Percentiles rank a stretch among this genome's conserved stretches.
Conservation (phyloP, 2,888 invertebrate genomes). For the Geotrupes spiniger region DNA sequence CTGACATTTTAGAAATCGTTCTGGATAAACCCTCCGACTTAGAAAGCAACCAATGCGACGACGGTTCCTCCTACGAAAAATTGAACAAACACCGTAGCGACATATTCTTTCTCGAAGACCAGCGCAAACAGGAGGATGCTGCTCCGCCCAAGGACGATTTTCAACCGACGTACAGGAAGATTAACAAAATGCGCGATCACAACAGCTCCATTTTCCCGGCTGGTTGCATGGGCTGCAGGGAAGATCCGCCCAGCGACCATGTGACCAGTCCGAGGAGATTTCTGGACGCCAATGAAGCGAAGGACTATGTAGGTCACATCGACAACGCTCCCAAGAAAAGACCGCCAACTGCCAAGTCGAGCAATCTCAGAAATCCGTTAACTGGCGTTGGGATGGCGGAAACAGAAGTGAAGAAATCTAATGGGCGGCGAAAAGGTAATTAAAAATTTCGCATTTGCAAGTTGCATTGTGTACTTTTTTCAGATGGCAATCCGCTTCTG, state of each 20-base stretch:
- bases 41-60: too few relatives aligned
- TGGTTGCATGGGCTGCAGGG: conserved; percentile 37
- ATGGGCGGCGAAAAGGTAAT: conserved; percentile 24
- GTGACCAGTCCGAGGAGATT: conserved; percentile 28
- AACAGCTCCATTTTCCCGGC: conserved; percentile 35
- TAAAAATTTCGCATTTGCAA: background rate
- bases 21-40: too few relatives aligned
- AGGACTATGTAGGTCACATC: conserved; percentile 26
- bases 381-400: conserved; percentile 44
- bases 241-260: conserved; percentile 16
- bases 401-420: conserved; percentile 37
- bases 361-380: conserved; percentile 40
- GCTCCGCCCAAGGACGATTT: background rate
- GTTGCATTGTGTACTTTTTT: conserved; percentile 16
- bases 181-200: conserved; percentile 30
- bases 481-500: conserved; percentile 47
- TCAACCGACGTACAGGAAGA: conserved; percentile 2
- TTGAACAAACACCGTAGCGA: conserved; percentile 1
- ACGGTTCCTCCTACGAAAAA: background rate
- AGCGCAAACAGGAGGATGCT: background rate
- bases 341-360: conserved; percentile 21
- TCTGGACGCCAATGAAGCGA: conserved; percentile 29
- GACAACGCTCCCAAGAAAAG: conserved; percentile 30
- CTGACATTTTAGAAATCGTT: background rate
- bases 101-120: conserved; percentile 10